Base-by-base conservation (phyloP, 2,888 invertebrate species). In the Hirudinaria manillensis region DNA sequence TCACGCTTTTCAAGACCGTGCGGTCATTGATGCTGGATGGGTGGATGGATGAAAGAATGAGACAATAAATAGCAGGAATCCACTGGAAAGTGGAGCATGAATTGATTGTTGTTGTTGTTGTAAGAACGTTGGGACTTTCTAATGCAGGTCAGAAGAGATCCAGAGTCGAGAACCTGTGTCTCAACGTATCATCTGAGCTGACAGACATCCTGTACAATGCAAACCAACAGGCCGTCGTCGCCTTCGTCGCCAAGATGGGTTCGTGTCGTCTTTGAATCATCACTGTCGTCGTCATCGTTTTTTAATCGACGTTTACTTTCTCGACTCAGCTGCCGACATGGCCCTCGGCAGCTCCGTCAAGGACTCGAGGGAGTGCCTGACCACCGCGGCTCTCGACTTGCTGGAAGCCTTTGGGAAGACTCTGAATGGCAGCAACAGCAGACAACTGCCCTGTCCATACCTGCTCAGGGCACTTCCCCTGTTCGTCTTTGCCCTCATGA, bases 201-300 rank as follows among this genome's bases (percentile, higher is more conserved):
- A 89, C 90, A 0, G 97, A 97, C 82, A 89, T 99, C 6, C 88
- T 96, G 81, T 90, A 92, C 90, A 81, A 83, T 19, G 98, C 97
- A 0, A 98, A 99, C 87, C 92, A 95, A 82, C 92, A 94, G 84
- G 93, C 93, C 79, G 94, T 98, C 79, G 89, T 94, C 74, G 94
- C 94, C 74, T 86, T 99, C 78, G 88, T 99, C 38, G 90, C 93
- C 34, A 98, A 98, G 89, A 98, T 99, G 96, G 97, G 92, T 91
- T 81, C 86, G 88, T 77, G 34, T 32, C 29, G 10, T 65, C 29
- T 66, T 38, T 38, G 24, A 66, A 29, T 66, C 13, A 66, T 66
- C 16, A 27, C 34, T 51, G 24, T 51, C 13, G 21, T 4, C 1
- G 10, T 24, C 61, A 29, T 27, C 3, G 61, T 2, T 13, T 27